These are phyloP conservation scores for Synanthedon myopaeformis DNA, from an alignment of 2,888 invertebrate species.

Conservation along the genomic window DNA sequence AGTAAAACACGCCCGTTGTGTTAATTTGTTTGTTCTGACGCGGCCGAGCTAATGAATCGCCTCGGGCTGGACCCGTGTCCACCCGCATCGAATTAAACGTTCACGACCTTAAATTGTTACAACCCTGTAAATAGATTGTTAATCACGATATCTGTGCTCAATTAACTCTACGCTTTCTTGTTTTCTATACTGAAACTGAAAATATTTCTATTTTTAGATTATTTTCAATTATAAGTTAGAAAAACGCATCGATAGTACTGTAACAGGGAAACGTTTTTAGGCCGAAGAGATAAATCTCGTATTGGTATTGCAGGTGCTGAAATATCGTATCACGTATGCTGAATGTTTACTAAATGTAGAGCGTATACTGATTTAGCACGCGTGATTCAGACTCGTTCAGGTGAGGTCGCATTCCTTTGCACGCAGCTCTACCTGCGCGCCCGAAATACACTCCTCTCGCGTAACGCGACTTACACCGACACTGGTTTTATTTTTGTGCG, in stretches of 20 bases:
- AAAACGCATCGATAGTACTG: too few species aligned
- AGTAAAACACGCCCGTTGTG: conserved; percentile 61
- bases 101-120: conserved; percentile 56
- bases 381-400: conserved; percentile 62
- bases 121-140: conserved; percentile 55
- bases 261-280: too few species aligned
- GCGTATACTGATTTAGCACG: conserved; percentile 54
- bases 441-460: conserved; percentile 54
- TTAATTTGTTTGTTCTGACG: conserved; percentile 69
- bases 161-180: too few species aligned
- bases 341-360: conserved; percentile 25
- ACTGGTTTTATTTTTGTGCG: conserved; percentile 35
- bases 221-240: too few species aligned
- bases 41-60: conserved; percentile 66
- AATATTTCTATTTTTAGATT: too few species aligned
- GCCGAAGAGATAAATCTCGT: too few species aligned
- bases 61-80: conserved; percentile 55
- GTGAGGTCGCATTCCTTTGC: conserved; percentile 67
- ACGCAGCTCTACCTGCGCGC: conserved; percentile 59
- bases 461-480: conserved; percentile 28
- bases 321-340: not conserved
- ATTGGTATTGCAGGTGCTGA: not conserved
- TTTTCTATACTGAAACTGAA: too few species aligned
- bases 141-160: conserved; percentile 25
- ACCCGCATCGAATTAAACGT: conserved; percentile 51